phyloP scores from a whole-genome alignment of 2,888 invertebrate species.

The Leptopterna dolabrata region DNA sequence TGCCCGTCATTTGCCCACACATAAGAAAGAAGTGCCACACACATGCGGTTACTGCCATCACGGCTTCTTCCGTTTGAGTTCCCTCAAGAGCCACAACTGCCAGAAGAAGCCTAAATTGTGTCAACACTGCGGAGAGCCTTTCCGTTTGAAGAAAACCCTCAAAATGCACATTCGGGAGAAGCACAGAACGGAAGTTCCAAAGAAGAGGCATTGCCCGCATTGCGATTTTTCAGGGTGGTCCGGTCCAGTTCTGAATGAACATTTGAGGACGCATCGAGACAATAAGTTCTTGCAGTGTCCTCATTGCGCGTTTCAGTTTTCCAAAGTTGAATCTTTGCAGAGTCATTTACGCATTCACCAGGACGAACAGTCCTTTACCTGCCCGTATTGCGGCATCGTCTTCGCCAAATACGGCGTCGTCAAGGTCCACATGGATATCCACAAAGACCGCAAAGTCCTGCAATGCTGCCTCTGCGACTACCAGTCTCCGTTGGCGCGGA shows the following conservation, averaged over 20 bases:
- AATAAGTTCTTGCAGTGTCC: not conserved
- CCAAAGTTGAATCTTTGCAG: not conserved
- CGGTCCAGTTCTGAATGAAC: not conserved
- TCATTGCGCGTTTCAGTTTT: not conserved
- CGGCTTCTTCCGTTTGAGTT: not conserved
- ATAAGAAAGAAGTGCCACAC: conserved; percentile 2
- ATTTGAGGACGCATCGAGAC: not conserved
- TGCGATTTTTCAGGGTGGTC: conserved; percentile 25
- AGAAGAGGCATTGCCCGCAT: conserved; percentile 14
- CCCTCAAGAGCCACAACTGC: not conserved
- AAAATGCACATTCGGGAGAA: not conserved
- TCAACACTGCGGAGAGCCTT: not conserved
- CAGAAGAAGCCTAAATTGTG: not conserved
- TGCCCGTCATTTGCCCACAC: not conserved
- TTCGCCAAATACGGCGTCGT: conserved; percentile 28
- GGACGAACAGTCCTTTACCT: not conserved
- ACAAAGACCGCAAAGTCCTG: not conserved
- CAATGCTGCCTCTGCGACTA: not conserved
- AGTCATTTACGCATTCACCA: not conserved
- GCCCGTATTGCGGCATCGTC: conserved; percentile 1
- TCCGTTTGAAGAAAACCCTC: not conserved
- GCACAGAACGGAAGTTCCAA: not conserved
- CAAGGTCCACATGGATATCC: conserved; percentile 26
- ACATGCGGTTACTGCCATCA: not conserved
- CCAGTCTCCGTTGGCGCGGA: not conserved